Percentiles rank a stretch among this genome's conserved stretches.
These are phyloP conservation scores for Hypercompe scribonia DNA, from an alignment of 2,888 invertebrate species.

Conservation along the genomic window DNA sequence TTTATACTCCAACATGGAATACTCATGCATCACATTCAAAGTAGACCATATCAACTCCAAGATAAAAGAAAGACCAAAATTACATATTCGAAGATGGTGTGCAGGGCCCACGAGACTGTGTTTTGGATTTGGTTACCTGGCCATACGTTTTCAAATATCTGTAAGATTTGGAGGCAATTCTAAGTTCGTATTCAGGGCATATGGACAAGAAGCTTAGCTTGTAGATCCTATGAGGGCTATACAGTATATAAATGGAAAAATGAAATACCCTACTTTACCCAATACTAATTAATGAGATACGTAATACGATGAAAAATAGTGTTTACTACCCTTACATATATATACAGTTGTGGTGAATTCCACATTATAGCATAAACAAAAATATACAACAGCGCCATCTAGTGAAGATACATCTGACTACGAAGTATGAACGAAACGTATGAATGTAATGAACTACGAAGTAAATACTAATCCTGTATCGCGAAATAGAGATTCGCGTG, in stretches of 20 bases:
- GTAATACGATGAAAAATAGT: neutral
- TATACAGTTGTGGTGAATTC: too few relatives aligned
- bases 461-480: too few relatives aligned
- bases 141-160: slow-evolving; percentile 60
- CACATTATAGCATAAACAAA: too few relatives aligned
- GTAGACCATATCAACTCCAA: slow-evolving; percentile 22
- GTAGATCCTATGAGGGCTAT: slow-evolving; percentile 12
- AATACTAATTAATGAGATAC: neutral
- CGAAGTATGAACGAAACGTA: too few relatives aligned
- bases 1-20: slow-evolving; percentile 32
- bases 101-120: slow-evolving; percentile 46
- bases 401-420: too few relatives aligned
- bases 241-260: neutral
- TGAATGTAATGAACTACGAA: too few relatives aligned
- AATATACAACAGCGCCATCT: too few relatives aligned
- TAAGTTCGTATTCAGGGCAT: slow-evolving; percentile 7
- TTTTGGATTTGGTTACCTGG: slow-evolving; percentile 48
- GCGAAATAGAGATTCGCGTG: too few relatives aligned
- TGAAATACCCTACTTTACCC: neutral
- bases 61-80: slow-evolving; percentile 26
- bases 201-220: neutral
- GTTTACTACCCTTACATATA: neutral
- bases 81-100: slow-evolving; percentile 59
- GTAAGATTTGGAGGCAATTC: slow-evolving; percentile 38
- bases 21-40: slow-evolving; percentile 60